Evolutionary conservation across 2,113 vertebrate species (phyloP).

Genomic region (Brachyhypopomus gauderio): DNA sequence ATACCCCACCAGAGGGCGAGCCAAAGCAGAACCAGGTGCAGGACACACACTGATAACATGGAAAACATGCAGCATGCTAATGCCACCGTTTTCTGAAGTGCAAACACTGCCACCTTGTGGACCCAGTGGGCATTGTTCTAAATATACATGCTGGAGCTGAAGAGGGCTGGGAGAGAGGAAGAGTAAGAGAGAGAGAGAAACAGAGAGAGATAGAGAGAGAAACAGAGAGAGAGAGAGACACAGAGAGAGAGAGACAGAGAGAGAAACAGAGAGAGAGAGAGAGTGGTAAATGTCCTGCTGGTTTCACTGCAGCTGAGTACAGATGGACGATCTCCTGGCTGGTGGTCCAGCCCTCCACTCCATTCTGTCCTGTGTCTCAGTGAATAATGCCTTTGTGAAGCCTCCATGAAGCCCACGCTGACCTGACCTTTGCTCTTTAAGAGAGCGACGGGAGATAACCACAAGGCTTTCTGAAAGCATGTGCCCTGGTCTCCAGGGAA

Average conservation of each 20-base stretch:
- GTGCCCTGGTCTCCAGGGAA: neutral
- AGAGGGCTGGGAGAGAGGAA: neutral
- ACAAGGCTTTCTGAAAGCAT: neutral
- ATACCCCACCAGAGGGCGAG: neutral
- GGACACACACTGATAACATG: slow-evolving; percentile 18
- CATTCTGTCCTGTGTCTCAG: neutral
- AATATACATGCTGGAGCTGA: neutral
- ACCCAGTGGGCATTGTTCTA: neutral
- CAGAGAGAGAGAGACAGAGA: too few species aligned
- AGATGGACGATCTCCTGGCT: neutral
- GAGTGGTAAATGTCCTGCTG: too few species aligned
- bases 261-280: too few species aligned
- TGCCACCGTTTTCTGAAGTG: neutral
- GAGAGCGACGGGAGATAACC: neutral
- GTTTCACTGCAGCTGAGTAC: neutral
- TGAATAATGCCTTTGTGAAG: neutral
- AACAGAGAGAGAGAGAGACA: too few species aligned
- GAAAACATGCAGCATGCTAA: neutral
- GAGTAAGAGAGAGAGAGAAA: too few species aligned
- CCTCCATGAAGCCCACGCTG: neutral
- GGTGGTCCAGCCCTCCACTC: too few species aligned
- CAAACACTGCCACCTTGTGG: neutral
- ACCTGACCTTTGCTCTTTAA: neutral
- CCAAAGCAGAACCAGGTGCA: neutral
- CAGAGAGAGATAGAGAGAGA: too few species aligned